A percentile compares a stretch with the other conserved stretches of the same genome.
Conservation (phyloP, 1,140 invertebrate species). For the Trachelipus rathkii region DNA sequence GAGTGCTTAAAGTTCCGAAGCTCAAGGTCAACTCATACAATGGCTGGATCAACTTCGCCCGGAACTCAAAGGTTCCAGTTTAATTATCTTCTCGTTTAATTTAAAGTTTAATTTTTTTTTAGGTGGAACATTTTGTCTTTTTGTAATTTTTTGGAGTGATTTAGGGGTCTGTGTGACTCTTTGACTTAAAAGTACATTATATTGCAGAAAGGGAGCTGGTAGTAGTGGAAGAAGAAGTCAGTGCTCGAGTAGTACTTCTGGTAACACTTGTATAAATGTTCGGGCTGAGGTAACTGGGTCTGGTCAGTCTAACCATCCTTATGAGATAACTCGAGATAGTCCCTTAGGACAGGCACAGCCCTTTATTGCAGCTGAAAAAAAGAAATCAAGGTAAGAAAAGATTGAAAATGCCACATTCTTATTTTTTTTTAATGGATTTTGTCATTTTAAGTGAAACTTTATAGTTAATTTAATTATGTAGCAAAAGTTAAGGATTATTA, state of each 20-base stretch:
- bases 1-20: slow-evolving; percentile 28
- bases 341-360: background rate
- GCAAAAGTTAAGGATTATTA: too few species aligned
- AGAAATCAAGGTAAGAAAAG: background rate
- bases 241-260: slow-evolving; percentile 28
- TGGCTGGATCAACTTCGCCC: slow-evolving; percentile 35
- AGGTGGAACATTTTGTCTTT: too few species aligned
- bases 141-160: too few species aligned
- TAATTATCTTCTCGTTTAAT: too few species aligned
- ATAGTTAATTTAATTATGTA: too few species aligned
- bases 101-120: too few species aligned
- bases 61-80: slow-evolving; percentile 30
- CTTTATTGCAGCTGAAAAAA: background rate
- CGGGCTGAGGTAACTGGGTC: background rate
- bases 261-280: background rate
- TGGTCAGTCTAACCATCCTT: background rate
- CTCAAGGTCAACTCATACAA: slow-evolving; percentile 33
- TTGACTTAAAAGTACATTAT: too few species aligned
- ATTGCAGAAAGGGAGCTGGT: slow-evolving; percentile 20
- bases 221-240: slow-evolving; percentile 33
- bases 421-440: too few species aligned
- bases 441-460: too few species aligned
- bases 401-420: background rate
- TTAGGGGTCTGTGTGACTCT: too few species aligned
- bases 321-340: background rate